Base-by-base conservation (phyloP, 2,888 invertebrate species). In the Euclidia mi region DNA sequence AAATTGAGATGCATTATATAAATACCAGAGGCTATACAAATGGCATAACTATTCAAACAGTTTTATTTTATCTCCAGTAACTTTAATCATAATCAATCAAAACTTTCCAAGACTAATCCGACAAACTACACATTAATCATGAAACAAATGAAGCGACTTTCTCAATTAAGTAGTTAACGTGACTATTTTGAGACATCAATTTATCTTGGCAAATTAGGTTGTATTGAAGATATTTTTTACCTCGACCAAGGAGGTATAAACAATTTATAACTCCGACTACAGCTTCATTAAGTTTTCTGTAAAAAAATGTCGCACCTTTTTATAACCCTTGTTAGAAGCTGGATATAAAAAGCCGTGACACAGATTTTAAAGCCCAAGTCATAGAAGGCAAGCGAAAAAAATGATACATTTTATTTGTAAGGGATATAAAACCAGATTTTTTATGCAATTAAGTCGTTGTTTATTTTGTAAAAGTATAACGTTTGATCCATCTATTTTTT, bases 251-350 rank as follows among this genome's bases (percentile, higher is more conserved):
- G 44, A 29, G 31, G 49, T 44, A 37, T 40, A 49, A 67, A 62
- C 56, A 46, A 14, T 40, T 67, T 49, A 49, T 10, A 62, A 66
- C 35, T 55, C 46, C 12, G 38, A 49, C 53, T 53, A 37, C 34
- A 11, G 18, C 40, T 7, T 44, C 50, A 41, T 42, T 41, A 47
- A 53, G 37, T 63, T 53, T 50, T 68, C 29, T 47, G 28, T 29
- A n/a, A 52, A 50, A 62, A 38, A 40, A 3, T 6, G 11, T 18
- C 2, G 37, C 20, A 11, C 11, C 40, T 40, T 40, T 40, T 40
- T 40, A 40, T 20, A 40, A 3, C 20, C 20, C 20, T 11, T 40
- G 38, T 29, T 47, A 38, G 20, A n/a, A n/a, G 35, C 4, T 15
- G 37, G 11, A 40, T 20, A 40, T 40, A 25, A 34, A 51, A 45